These are phyloP conservation scores for Sternarchorhynchus goeldii DNA, from an alignment of 2,797 vertebrate species.

Conservation along the genomic window DNA sequence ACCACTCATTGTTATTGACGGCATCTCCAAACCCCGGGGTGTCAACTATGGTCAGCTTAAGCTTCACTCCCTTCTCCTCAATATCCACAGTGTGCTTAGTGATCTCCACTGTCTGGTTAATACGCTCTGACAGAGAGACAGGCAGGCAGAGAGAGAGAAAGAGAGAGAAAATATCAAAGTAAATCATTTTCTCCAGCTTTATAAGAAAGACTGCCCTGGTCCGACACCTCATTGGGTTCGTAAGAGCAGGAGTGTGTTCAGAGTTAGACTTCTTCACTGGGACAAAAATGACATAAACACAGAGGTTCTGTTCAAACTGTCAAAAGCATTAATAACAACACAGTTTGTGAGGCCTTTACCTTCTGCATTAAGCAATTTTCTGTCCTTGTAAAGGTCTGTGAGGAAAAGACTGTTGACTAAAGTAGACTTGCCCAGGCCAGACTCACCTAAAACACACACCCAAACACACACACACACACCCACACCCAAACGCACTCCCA, in stretches of 20 bases:
- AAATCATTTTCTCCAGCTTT: too few species aligned
- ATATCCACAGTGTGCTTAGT: conserved; percentile 98
- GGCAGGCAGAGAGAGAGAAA: background rate
- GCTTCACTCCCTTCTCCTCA: conserved; percentile 97
- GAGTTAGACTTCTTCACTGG: too few species aligned
- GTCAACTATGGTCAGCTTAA: conserved; percentile 97
- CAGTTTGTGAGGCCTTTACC: conserved; percentile 63
- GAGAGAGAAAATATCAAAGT: too few species aligned
- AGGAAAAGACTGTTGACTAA: conserved; percentile 84
- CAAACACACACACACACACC: conserved; percentile 13
- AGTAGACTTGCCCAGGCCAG: conserved; percentile 83
- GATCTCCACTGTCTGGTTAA: conserved; percentile 96
- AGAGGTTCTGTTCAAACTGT: background rate
- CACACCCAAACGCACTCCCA: conserved; percentile 23
- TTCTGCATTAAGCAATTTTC: conserved; percentile 82
- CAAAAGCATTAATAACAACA: background rate
- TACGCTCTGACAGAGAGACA: conserved; percentile 79
- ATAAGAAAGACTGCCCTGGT: too few species aligned
- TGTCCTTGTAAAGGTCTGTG: conserved; percentile 85
- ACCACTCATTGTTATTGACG: conserved; percentile 98
- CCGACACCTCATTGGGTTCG: too few species aligned
- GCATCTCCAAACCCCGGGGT: conserved; percentile 98
- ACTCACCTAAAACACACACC: conserved; percentile 72
- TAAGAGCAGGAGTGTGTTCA: too few species aligned
- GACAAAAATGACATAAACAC: background rate